Percentiles rank a stretch among this genome's conserved stretches.
These are phyloP conservation scores for Anguilla japonica DNA, from an alignment of 2,113 vertebrate species.

Conservation along the genomic window DNA sequence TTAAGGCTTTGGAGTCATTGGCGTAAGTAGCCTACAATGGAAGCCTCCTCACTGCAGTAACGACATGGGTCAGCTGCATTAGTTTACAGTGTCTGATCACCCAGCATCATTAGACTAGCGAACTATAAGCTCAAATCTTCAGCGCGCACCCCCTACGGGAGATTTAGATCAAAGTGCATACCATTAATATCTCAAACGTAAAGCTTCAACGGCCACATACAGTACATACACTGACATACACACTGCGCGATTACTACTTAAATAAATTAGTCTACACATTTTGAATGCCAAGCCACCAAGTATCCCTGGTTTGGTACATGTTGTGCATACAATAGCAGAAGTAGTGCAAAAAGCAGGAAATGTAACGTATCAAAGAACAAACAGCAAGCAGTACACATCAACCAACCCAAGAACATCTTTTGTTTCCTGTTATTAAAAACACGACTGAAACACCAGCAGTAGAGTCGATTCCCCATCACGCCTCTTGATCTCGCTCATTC, in stretches of 20 bases:
- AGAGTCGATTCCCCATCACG: neutral
- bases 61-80: neutral
- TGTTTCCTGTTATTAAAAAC: neutral
- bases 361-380: neutral
- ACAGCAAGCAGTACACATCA: constrained; percentile 11
- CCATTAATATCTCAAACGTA: neutral
- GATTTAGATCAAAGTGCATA: neutral
- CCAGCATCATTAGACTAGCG: constrained; percentile 9
- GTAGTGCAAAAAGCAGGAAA: neutral
- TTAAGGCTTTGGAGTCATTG: constrained; percentile 44
- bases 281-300: neutral
- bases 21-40: neutral
- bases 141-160: neutral
- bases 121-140: neutral
- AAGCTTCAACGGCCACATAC: constrained; percentile 7
- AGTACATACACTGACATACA: neutral
- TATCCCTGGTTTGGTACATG: neutral
- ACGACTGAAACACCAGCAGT: neutral
- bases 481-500: neutral
- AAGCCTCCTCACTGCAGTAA: constrained; percentile 15
- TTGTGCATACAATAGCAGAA: neutral
- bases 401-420: neutral
- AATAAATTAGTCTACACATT: neutral
- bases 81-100: neutral
- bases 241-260: neutral